A percentile compares a stretch with the other conserved stretches of the same genome.
Conservation (phyloP, 2,888 invertebrate species). For the Drosophila fungiperda region DNA sequence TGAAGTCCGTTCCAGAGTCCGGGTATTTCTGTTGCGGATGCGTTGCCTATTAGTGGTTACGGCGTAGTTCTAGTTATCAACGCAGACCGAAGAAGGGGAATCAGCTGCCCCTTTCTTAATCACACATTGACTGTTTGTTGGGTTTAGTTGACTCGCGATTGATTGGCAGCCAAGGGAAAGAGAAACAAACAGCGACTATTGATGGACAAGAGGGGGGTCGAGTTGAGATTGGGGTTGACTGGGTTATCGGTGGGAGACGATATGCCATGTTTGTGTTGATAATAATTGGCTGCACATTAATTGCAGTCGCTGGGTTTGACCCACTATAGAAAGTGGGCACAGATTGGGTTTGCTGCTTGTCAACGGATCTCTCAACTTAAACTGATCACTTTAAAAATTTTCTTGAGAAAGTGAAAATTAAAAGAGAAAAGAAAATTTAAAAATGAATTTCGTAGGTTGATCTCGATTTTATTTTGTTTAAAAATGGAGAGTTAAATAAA, state of each 20-base stretch:
- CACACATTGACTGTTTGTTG: background rate
- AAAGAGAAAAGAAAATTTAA: background rate
- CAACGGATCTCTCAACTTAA: background rate
- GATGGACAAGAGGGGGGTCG: constrained; percentile 2
- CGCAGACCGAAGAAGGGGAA: background rate
- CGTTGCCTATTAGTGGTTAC: constrained; percentile 73
- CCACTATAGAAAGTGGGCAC: background rate
- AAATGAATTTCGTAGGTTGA: no score
- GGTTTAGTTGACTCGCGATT: constrained; percentile 38
- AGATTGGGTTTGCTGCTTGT: background rate
- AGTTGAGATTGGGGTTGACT: background rate
- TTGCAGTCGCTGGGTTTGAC: background rate
- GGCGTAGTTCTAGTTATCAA: constrained; percentile 67
- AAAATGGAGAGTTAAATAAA: background rate
- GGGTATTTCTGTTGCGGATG: constrained; percentile 55
- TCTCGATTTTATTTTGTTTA: no score
- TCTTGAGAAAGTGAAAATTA: background rate
- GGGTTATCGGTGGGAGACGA: background rate
- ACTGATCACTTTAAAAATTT: background rate
- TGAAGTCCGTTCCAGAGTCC: constrained; percentile 23
- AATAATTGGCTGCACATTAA: background rate
- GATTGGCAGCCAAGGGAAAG: constrained; percentile 51
- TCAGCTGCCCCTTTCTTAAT: background rate
- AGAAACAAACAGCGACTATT: constrained; percentile 21
- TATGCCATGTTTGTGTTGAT: background rate